Percentiles rank a stretch among this genome's conserved stretches.
Conservation (phyloP, 2,888 invertebrate genomes). For the Spodoptera exigua region DNA sequence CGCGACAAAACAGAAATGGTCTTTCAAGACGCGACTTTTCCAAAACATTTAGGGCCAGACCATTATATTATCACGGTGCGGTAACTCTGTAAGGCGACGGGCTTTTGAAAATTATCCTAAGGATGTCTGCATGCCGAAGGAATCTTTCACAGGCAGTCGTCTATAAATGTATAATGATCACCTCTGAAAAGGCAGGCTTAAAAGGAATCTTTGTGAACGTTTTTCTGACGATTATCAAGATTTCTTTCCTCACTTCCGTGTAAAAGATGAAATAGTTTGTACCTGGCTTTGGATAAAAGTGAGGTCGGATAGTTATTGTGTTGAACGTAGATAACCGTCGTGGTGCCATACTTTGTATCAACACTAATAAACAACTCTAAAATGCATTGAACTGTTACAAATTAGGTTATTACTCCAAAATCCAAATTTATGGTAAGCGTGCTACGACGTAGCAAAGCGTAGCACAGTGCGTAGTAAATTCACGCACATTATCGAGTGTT, state of each 20-base stretch:
- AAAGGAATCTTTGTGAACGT: constrained; percentile 55
- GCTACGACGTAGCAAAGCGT: constrained; percentile 34
- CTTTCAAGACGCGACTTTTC: constrained; percentile 57
- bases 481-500: not conserved
- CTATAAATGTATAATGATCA: constrained; percentile 87
- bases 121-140: constrained; percentile 73
- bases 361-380: no score
- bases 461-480: constrained; percentile 1
- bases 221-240: constrained; percentile 49
- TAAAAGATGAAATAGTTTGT: constrained; percentile 25
- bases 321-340: not conserved
- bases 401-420: constrained; percentile 5
- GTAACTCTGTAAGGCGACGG: constrained; percentile 72
- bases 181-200: constrained; percentile 40
- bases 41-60: constrained; percentile 68
- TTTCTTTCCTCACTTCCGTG: constrained; percentile 22
- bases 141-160: constrained; percentile 80
- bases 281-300: constrained; percentile 2
- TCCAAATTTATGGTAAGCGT: not conserved
- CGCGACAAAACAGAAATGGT: constrained; percentile 49
- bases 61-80: constrained; percentile 87
- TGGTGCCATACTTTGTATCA: no score
- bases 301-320: not conserved
- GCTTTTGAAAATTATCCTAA: constrained; percentile 78
- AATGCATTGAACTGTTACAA: no score